Base-by-base conservation (phyloP, 1,140 invertebrate genomes). In the Drosophila arizonae region DNA sequence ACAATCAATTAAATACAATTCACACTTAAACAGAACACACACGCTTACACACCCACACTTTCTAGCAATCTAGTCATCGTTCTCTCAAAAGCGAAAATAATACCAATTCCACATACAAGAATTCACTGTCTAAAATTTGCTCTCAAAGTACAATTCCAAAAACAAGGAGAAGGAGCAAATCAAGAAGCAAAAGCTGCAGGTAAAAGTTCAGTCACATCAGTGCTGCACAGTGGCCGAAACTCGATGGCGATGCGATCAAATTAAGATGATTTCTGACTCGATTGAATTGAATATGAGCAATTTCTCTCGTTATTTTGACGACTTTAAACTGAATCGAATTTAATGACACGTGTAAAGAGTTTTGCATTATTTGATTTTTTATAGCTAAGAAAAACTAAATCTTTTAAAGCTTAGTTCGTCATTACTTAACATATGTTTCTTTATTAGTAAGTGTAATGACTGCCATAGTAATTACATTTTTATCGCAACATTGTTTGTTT, bases 51-150 rank as follows among this genome's bases (percentile, higher is more conserved):
- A 64, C 30, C 56, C 39, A 81, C 54, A 80, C 13, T 65, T 46
- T 67, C 8, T 89, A 88, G 84, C 79, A 80, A 75, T 70, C 48
- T 87, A 87, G 84, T 84, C 82, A 87, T 88, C 54, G 84, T 58
- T 69, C 54, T 79, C 70, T 77, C 43, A 66, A 81, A 81, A 69
- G 67, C 65, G 70, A 63, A 75, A 70, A 72, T 21, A 30, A 36
- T 45, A 66, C 39, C 55, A 66, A 72, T 28, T 68, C 75, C 72
- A 81, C 67, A 81, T 68, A 79, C 39, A 65, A 72, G 45, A 86
- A 58, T 30, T 80, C 78, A 85, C 77, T 63, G 79, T 82, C 73
- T 86, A 78, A 86, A 81, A 81, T 72, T 86, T 78, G 81, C 81
- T 84, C 81, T 72, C 65, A 65, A 62, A 72, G 57, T 55, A 76